Base-by-base conservation (phyloP, 2,888 invertebrate genomes). In the Seira ritae region DNA sequence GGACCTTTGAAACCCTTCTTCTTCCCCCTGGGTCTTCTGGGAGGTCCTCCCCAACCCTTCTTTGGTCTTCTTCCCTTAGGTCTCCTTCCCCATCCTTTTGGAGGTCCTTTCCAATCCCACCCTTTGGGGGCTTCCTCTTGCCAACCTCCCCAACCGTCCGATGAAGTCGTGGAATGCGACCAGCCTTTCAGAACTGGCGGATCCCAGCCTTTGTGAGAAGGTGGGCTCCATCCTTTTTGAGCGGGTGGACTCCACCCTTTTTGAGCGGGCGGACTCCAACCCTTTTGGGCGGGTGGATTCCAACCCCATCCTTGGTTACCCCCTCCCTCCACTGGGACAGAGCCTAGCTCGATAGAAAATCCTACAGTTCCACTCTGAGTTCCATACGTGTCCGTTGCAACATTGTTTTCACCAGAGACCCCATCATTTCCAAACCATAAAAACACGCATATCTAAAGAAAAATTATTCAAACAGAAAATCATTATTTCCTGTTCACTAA, bases 311-410 rank as follows among this genome's bases (percentile, higher is more conserved):
- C 77, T 65, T 74, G 65, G 42, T 66, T 74, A 72, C 17, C 72
- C 55, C 17, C 22, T 4, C 66, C 46, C 19, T 77, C 84, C n/a
- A n/a, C n/a, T 0, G 72, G 72, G 19, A 55, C 31, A 50, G 76
- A 46, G 12, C 80, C 84, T 62, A 84, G 55, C 31, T 80, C 76
- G 42, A 84, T 80, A 31, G 22, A 76, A 19, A 84, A 76, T 10
- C 67, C 72, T 15, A 68, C 37, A 4, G 23, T 17, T 31, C 37
- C 20, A 22, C 50, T 55, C 67, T 66, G 67, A 67, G 55, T 68
- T 24, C 60, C 22, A 0, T 55, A 24, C 19, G 12, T 42, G 17
- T 17, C 42, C 17, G 24, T 60, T 68, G 0, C 46, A 12, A 1
- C 31, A 50, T 23, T 19, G 15, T 31, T 10, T 15, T 65, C 55